Evolutionary conservation across 2,888 invertebrate genomes (phyloP).

Genomic region (Dasysyrphus albostriatus): DNA sequence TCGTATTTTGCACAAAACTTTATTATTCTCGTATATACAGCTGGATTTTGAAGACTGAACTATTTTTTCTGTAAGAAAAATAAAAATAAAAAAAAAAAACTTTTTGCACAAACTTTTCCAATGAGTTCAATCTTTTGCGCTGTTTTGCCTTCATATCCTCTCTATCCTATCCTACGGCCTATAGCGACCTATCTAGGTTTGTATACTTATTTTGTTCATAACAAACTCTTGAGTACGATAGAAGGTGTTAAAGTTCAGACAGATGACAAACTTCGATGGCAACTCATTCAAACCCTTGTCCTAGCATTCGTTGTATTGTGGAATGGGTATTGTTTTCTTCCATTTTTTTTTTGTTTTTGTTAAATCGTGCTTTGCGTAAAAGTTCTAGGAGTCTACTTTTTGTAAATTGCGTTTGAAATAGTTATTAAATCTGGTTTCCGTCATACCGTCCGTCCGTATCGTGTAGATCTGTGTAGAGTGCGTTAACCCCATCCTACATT

Average conservation of each 20-base stretch:
- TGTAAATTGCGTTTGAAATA: no score
- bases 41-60: slow-evolving; percentile 50
- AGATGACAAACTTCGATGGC: not conserved
- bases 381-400: not conserved
- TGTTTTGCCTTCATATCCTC: not conserved
- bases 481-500: no score
- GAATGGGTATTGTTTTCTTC: not conserved
- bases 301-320: not conserved
- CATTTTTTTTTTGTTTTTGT: not conserved
- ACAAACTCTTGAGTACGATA: not conserved
- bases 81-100: slow-evolving; percentile 20
- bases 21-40: slow-evolving; percentile 14
- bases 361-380: not conserved
- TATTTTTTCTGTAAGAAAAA: slow-evolving; percentile 22
- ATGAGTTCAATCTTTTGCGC: slow-evolving; percentile 35
- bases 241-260: slow-evolving; percentile 38
- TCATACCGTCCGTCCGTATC: no score
- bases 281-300: slow-evolving; percentile 1
- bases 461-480: no score
- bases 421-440: no score
- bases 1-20: slow-evolving; percentile 8
- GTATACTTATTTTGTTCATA: not conserved
- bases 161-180: not conserved
- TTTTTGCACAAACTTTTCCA: slow-evolving; percentile 47
- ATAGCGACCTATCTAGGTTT: not conserved